phyloP scores from a whole-genome alignment of 1,140 invertebrate species.

The Steinernema feltiae region DNA sequence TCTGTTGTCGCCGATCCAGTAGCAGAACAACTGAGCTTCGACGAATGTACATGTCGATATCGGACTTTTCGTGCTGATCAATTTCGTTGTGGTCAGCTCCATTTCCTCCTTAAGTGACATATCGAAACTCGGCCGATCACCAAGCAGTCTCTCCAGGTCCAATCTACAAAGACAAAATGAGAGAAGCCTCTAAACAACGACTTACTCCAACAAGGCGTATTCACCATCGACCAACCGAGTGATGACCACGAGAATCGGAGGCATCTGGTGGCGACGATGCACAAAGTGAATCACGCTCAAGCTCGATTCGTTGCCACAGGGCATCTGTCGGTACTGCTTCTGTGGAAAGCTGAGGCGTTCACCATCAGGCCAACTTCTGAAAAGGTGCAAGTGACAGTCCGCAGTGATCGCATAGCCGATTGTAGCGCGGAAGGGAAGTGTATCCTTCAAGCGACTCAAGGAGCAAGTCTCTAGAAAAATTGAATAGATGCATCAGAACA shows the following conservation, averaged over 20 bases:
- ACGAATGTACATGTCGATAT: not conserved
- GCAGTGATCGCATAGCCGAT: not conserved
- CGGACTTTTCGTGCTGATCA: not conserved
- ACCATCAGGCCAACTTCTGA: not conserved
- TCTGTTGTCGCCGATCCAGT: not conserved
- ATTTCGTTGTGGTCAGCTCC: not conserved
- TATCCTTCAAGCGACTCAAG: not conserved
- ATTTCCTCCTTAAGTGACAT: not conserved
- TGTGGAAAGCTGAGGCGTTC: not conserved
- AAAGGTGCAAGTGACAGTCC: not conserved
- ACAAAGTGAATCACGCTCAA: slow-evolving; percentile 3
- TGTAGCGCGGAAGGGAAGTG: not conserved
- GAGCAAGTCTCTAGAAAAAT: not conserved
- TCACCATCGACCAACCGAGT: not conserved
- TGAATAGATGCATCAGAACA: not conserved
- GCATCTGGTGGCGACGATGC: not conserved
- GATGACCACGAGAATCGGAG: not conserved
- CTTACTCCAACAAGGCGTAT: not conserved
- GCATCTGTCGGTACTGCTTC: not conserved
- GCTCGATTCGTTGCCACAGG: not conserved
- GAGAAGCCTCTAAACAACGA: not conserved
- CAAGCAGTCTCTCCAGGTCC: no score
- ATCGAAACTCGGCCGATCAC: not conserved
- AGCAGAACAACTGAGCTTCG: not conserved
- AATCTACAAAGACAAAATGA: no score